Evolutionary conservation across 2,888 invertebrate species (phyloP).

Genomic region (Chymomyza fuscimana): DNA sequence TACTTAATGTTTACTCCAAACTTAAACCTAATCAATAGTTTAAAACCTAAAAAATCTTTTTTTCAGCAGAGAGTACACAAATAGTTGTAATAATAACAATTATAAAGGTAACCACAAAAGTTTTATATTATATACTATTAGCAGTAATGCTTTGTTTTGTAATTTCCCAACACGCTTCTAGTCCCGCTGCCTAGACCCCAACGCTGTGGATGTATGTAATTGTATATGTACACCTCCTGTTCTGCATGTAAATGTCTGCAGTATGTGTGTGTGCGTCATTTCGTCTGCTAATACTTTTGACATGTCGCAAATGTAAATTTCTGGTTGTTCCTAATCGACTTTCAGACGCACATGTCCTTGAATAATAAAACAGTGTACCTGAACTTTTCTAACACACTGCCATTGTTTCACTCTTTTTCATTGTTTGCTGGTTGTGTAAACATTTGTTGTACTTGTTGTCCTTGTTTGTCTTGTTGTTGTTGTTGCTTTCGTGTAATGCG

Average conservation of each 20-base stretch:
- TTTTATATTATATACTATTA: too few species aligned
- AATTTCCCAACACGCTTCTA: too few species aligned
- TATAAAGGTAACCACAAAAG: too few species aligned
- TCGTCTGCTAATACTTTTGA: slow-evolving; percentile 41
- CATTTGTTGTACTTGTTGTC: not conserved
- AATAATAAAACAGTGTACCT: slow-evolving; percentile 9
- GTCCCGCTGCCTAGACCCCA: too few species aligned
- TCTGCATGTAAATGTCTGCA: not conserved
- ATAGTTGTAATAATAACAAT: too few species aligned
- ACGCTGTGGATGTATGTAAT: too few species aligned
- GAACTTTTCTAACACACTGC: slow-evolving; percentile 21
- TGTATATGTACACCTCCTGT: not conserved
- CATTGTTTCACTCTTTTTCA: slow-evolving; percentile 21
- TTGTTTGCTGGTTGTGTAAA: not conserved
- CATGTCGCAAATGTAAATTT: slow-evolving; percentile 39
- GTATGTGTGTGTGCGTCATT: slow-evolving; percentile 22
- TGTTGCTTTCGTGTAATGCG: slow-evolving; percentile 1
- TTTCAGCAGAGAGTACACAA: too few species aligned
- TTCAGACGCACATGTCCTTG: slow-evolving; percentile 5
- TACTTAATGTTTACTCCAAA: too few species aligned
- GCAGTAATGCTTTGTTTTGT: too few species aligned
- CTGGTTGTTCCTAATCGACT: slow-evolving; percentile 42
- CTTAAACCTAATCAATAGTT: too few species aligned
- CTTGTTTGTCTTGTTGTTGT: not conserved
- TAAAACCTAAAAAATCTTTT: too few species aligned